These are phyloP conservation scores for Rhimphoctona megacephalus DNA, from an alignment of 2,888 invertebrate species.

Conservation along the genomic window DNA sequence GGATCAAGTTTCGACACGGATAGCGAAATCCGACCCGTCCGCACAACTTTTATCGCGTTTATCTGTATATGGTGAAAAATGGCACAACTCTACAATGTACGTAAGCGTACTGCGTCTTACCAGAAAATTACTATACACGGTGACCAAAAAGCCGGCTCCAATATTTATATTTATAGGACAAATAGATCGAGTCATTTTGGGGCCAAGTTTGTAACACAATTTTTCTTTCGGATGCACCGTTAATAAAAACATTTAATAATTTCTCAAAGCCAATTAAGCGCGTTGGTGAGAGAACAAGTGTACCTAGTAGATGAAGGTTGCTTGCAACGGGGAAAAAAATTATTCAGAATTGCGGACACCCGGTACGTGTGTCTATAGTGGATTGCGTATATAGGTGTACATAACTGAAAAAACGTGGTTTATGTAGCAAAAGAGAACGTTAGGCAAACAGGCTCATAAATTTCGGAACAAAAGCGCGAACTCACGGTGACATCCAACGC, in stretches of 20 bases:
- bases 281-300: too few species aligned
- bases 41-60: slow-evolving; percentile 60
- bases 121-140: not conserved
- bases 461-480: slow-evolving; percentile 48
- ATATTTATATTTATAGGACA: not conserved
- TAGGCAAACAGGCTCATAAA: slow-evolving; percentile 68
- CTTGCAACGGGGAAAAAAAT: not conserved
- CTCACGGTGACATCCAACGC: slow-evolving; percentile 40
- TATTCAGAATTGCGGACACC: not conserved
- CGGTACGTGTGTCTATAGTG: not conserved
- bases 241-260: too few species aligned
- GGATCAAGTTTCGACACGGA: slow-evolving; percentile 63
- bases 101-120: not conserved
- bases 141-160: not conserved
- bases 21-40: slow-evolving; percentile 52
- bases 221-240: not conserved
- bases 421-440: slow-evolving; percentile 26
- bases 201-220: not conserved
- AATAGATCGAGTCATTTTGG: too few species aligned
- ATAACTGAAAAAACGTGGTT: not conserved
- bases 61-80: slow-evolving; percentile 51
- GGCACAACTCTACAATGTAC: slow-evolving; percentile 20
- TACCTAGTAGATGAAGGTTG: not conserved
- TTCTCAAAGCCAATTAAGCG: too few species aligned
- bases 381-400: too few species aligned